phyloP scores from a whole-genome alignment of 2,797 vertebrate species.

The Pseudochaenichthys georgianus region DNA sequence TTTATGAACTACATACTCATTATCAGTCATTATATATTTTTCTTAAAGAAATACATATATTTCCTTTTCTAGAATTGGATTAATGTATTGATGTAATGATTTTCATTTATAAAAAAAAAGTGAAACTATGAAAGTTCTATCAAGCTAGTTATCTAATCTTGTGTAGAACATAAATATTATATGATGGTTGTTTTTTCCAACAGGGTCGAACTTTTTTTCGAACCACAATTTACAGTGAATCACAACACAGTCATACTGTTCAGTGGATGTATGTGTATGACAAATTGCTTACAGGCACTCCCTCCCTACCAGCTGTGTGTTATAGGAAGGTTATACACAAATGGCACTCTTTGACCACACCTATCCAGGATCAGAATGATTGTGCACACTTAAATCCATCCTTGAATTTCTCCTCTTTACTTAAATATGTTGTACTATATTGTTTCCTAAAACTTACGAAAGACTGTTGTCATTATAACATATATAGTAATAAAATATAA shows the following conservation, averaged over 20 bases:
- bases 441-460: conserved; percentile 27
- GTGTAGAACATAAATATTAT: conserved; percentile 6
- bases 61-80: not conserved
- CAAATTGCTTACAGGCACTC: conserved; percentile 34
- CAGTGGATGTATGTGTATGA: conserved; percentile 56
- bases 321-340: conserved; percentile 58
- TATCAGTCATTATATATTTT: not conserved
- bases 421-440: conserved; percentile 29
- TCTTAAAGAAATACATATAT: not conserved
- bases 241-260: conserved; percentile 37
- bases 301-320: conserved; percentile 47
- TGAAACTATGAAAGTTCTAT: not conserved
- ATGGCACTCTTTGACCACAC: conserved; percentile 68
- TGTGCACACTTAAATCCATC: conserved; percentile 56
- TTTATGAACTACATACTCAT: conserved; percentile 51
- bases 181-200: conserved; percentile 25
- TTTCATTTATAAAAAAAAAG: not conserved
- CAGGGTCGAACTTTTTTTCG: conserved; percentile 58
- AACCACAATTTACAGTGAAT: conserved; percentile 62
- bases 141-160: not conserved
- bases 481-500: no score
- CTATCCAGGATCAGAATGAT: conserved; percentile 68
- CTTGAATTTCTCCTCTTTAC: conserved; percentile 45
- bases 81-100: not conserved
- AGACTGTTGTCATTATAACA: no score